phyloP scores from a whole-genome alignment of 1,140 invertebrate species.

The Achatina immaculata region DNA sequence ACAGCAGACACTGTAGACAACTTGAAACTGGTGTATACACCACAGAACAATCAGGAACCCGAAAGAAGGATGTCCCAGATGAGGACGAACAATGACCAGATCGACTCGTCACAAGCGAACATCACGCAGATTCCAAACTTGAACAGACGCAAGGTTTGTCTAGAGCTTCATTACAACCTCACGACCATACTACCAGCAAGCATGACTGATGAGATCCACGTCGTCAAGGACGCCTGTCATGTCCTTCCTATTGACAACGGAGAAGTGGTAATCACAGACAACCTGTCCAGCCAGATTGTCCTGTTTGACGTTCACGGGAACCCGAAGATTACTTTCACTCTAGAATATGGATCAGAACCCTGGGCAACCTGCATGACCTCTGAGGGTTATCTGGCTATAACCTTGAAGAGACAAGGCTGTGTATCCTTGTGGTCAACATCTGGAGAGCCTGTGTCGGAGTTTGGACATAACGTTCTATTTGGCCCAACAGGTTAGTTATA shows the following conservation, averaged over 20 bases:
- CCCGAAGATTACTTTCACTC: constrained; percentile 30
- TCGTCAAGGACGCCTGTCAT: constrained; percentile 29
- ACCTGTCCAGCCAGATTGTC: constrained; percentile 33
- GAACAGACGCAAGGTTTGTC: background rate
- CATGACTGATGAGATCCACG: background rate
- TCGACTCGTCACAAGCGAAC: background rate
- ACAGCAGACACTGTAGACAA: background rate
- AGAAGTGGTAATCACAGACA: constrained; percentile 25
- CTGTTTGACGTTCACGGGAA: constrained; percentile 1
- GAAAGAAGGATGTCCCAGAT: background rate
- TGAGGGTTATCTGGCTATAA: constrained; percentile 41
- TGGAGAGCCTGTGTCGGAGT: constrained; percentile 34
- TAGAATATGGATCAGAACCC: constrained; percentile 41
- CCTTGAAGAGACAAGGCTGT: constrained; percentile 42
- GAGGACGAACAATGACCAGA: background rate
- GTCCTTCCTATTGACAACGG: constrained; percentile 16
- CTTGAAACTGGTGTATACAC: background rate
- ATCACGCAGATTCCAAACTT: constrained; percentile 20
- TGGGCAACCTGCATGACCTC: constrained; percentile 37
- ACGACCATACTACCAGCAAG: background rate
- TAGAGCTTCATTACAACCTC: background rate
- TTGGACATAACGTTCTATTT: constrained; percentile 35
- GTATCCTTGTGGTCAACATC: constrained; percentile 37
- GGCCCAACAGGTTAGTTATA: constrained; percentile 37
- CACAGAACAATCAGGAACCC: background rate